phyloP scores from a whole-genome alignment of 2,888 invertebrate genomes.

The Coleophora deauratella region DNA sequence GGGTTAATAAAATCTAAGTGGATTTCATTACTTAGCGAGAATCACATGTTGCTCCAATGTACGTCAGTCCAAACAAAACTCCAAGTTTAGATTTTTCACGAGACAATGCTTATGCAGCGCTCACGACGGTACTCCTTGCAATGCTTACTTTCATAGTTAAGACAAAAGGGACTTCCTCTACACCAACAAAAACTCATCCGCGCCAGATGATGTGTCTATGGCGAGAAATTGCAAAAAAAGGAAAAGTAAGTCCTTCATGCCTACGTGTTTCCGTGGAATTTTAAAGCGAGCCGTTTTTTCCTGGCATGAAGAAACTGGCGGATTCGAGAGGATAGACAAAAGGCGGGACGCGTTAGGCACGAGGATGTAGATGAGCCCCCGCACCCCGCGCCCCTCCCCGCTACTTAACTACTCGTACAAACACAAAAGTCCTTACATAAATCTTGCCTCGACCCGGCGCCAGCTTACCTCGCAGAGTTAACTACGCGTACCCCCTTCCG shows the following conservation, averaged over 20 bases:
- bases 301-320: conserved; percentile 58
- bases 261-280: conserved; percentile 49
- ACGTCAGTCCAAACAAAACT: conserved; percentile 40
- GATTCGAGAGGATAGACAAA: conserved; percentile 64
- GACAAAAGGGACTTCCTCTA: conserved; percentile 69
- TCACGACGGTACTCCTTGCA: conserved; percentile 59
- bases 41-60: conserved; percentile 56
- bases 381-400: conserved; percentile 32
- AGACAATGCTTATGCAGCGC: conserved; percentile 57
- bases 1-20: conserved; percentile 49
- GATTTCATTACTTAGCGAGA: conserved; percentile 57
- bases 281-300: conserved; percentile 61
- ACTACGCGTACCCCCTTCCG: conserved; percentile 40
- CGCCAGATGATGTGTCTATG: conserved; percentile 72
- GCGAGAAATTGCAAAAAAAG: conserved; percentile 67
- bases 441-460: conserved; percentile 63
- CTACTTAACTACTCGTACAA: conserved; percentile 67
- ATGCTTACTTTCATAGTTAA: conserved; percentile 66
- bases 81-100: conserved; percentile 56
- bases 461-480: conserved; percentile 50
- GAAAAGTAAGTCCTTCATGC: conserved; percentile 37
- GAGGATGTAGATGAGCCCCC: conserved; percentile 65
- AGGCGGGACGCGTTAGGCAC: conserved; percentile 22
- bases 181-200: conserved; percentile 70
- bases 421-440: conserved; percentile 73